Evolutionary conservation across 1,140 invertebrate genomes (phyloP).

Genomic region (Drosophila nigromelanica): DNA sequence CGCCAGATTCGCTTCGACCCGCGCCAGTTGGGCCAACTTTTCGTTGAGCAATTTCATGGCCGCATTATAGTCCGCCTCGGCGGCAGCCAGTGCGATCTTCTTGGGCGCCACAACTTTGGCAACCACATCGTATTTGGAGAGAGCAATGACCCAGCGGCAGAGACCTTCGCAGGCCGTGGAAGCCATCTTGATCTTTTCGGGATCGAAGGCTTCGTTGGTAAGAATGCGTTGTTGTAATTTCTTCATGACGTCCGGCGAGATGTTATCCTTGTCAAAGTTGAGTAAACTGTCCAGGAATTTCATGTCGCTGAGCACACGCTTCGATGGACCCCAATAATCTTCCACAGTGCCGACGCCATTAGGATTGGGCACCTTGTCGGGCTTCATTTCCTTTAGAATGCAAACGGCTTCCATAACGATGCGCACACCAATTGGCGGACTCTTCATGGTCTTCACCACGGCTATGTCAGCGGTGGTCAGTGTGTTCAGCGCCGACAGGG

Average conservation of each 20-base stretch:
- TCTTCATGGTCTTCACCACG: conserved; percentile 98
- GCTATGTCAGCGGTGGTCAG: conserved; percentile 96
- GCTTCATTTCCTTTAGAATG: conserved; percentile 90
- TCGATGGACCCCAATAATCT: conserved; percentile 97
- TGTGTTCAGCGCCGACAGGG: conserved; percentile 94
- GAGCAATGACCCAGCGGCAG: conserved; percentile 95
- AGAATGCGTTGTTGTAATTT: conserved; percentile 93
- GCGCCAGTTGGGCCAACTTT: conserved; percentile 90
- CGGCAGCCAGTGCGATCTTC: conserved; percentile 90
- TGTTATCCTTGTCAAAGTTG: conserved; percentile 96
- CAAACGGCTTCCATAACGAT: conserved; percentile 98
- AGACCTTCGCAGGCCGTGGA: conserved; percentile 92
- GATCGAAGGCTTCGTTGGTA: conserved; percentile 94
- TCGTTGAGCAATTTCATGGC: conserved; percentile 89
- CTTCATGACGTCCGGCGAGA: conserved; percentile 91
- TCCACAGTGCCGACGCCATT: conserved; percentile 91
- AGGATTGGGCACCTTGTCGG: conserved; percentile 86
- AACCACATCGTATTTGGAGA: conserved; percentile 97
- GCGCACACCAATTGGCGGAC: conserved; percentile 96
- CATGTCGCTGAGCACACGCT: conserved; percentile 95
- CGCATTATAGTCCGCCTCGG: conserved; percentile 89
- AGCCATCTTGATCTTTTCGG: conserved; percentile 92
- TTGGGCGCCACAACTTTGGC: conserved; percentile 95
- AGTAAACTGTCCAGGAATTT: conserved; percentile 94
- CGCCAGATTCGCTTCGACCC: conserved; percentile 88